Evolutionary conservation across 2,797 vertebrate genomes (phyloP).

Genomic region (Myotis pilosus): DNA sequence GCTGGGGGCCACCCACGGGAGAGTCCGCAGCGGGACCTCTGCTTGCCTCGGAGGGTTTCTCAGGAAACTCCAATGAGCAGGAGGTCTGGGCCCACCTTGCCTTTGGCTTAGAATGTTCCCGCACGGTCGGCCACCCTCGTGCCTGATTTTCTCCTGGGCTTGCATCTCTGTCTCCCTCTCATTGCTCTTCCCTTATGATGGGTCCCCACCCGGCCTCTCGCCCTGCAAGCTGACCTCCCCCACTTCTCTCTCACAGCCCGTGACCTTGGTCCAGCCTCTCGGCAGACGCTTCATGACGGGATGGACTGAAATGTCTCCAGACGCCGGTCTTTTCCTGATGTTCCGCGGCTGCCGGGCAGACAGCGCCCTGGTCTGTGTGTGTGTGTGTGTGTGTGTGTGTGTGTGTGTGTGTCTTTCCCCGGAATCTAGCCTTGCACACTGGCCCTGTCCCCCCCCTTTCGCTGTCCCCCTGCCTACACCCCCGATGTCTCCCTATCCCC

Average conservation of each 20-base stretch:
- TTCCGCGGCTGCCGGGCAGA: background rate
- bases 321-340: conserved; percentile 67
- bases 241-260: conserved; percentile 32
- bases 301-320: conserved; percentile 62
- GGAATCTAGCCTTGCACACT: too few relatives aligned
- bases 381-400: background rate
- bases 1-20: background rate
- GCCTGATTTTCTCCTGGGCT: background rate
- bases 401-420: background rate
- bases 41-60: background rate
- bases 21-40: rapidly evolving
- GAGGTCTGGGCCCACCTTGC: background rate
- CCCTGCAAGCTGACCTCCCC: background rate
- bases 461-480: background rate
- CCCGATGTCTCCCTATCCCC: background rate
- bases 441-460: rapidly evolving
- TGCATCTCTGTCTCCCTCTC: rapidly evolving
- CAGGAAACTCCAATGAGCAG: rapidly evolving
- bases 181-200: rapidly evolving
- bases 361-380: background rate
- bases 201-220: rapidly evolving
- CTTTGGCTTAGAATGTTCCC: background rate
- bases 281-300: conserved; percentile 66
- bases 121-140: rapidly evolving
- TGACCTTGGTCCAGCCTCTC: background rate